These are phyloP conservation scores for Ditula angustiorana DNA, from an alignment of 2,888 invertebrate genomes.

Conservation along the genomic window DNA sequence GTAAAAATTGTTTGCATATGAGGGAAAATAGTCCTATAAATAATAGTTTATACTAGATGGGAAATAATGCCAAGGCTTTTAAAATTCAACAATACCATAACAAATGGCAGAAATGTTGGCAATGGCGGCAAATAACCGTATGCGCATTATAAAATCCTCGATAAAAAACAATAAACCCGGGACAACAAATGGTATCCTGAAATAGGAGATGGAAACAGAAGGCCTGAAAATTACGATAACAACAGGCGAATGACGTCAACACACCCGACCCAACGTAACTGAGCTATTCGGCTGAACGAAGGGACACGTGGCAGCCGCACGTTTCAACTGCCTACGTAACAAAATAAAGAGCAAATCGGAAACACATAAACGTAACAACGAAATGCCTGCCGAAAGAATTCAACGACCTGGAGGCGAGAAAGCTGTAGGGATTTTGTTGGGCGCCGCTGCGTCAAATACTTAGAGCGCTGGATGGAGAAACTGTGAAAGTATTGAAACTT, in stretches of 20 bases:
- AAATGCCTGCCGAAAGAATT: slow-evolving; percentile 27
- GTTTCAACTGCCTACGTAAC: slow-evolving; percentile 35
- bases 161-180: slow-evolving; percentile 16
- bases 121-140: not conserved
- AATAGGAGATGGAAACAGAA: slow-evolving; percentile 24
- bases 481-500: slow-evolving; percentile 28
- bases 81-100: not conserved
- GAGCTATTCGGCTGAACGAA: slow-evolving; percentile 28
- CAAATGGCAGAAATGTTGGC: not conserved
- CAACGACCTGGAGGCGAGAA: slow-evolving; percentile 19
- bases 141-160: slow-evolving; percentile 14
- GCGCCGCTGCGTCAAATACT: slow-evolving; percentile 17
- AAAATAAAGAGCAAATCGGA: slow-evolving; percentile 39
- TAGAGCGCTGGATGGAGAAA: slow-evolving; percentile 12
- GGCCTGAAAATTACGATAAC: slow-evolving; percentile 39
- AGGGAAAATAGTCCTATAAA: not conserved
- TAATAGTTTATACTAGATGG: not conserved
- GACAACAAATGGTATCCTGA: slow-evolving; percentile 29
- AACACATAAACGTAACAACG: slow-evolving; percentile 35
- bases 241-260: slow-evolving; percentile 33
- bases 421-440: slow-evolving; percentile 9
- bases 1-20: slow-evolving; percentile 13
- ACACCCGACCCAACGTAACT: slow-evolving; percentile 30
- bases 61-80: not conserved
- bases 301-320: slow-evolving; percentile 25